Conservation (phyloP, 2,797 vertebrate species). For the Phoxinus dragarum region DNA sequence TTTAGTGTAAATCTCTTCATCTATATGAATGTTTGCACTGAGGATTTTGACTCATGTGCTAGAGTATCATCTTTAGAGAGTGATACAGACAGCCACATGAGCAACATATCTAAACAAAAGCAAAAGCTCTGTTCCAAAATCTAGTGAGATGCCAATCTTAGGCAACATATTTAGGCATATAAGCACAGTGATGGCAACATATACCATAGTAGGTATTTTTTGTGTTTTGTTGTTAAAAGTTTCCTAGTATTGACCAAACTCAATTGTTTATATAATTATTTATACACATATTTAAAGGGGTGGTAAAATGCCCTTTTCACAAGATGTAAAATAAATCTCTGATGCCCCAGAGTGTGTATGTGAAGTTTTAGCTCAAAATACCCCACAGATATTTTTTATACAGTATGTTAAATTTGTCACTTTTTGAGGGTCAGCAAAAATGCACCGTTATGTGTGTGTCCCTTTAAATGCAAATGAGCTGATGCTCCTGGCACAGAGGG, state of each 20-base stretch:
- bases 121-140: not conserved
- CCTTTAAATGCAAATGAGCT: too few species aligned
- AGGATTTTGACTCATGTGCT: not conserved
- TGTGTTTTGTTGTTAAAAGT: not conserved
- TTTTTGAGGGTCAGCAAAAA: too few species aligned
- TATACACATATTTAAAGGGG: too few species aligned
- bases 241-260: not conserved
- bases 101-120: not conserved
- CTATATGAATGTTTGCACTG: not conserved
- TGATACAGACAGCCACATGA: not conserved
- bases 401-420: too few species aligned
- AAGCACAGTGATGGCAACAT: too few species aligned
- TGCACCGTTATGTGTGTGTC: too few species aligned
- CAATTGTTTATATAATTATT: not conserved
- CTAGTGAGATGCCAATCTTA: not conserved
- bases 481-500: too few species aligned
- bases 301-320: too few species aligned
- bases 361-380: too few species aligned
- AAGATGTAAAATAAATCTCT: too few species aligned
- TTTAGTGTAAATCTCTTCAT: slow-evolving; percentile 1
- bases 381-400: too few species aligned
- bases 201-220: not conserved
- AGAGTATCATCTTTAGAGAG: not conserved
- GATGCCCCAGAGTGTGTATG: too few species aligned
- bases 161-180: not conserved